Evolutionary conservation across 2,113 vertebrate species (phyloP).

Genomic region (Chloropsis cyanopogon): DNA sequence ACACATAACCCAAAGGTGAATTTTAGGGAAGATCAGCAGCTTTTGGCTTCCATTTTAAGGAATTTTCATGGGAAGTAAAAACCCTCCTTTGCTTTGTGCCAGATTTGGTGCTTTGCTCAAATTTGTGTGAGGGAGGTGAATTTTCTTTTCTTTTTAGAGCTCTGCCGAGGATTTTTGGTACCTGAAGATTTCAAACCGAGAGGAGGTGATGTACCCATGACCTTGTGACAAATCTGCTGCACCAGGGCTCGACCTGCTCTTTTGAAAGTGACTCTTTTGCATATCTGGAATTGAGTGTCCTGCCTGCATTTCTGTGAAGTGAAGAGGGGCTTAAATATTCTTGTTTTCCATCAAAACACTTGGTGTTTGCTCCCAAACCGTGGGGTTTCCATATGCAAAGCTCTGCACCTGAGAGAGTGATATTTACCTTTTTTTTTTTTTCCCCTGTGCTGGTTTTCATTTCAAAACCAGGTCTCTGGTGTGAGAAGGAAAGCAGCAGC

Average conservation of each 20-base stretch:
- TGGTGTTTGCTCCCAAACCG: rapidly evolving
- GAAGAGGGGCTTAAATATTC: background rate
- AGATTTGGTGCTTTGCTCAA: background rate
- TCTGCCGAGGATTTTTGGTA: background rate
- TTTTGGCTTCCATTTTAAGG: background rate
- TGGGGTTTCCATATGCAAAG: background rate
- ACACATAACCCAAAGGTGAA: background rate
- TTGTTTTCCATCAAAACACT: background rate
- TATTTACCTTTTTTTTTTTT: background rate
- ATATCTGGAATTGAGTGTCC: background rate
- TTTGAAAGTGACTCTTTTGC: background rate
- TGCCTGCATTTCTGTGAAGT: background rate
- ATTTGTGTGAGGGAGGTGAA: rapidly evolving
- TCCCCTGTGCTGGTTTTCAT: background rate
- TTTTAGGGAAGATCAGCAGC: background rate
- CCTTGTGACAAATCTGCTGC: background rate
- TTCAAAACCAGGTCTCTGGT: background rate
- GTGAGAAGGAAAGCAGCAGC: background rate
- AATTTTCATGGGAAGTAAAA: background rate
- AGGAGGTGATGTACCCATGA: background rate
- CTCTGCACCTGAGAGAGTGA: background rate
- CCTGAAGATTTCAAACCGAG: background rate
- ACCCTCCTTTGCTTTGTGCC: background rate
- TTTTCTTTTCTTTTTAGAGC: background rate
- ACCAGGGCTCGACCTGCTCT: background rate